A percentile compares a stretch with the other conserved stretches of the same genome.
phyloP scores from a whole-genome alignment of 2,888 invertebrate species.

The Andrena haemorrhoa region DNA sequence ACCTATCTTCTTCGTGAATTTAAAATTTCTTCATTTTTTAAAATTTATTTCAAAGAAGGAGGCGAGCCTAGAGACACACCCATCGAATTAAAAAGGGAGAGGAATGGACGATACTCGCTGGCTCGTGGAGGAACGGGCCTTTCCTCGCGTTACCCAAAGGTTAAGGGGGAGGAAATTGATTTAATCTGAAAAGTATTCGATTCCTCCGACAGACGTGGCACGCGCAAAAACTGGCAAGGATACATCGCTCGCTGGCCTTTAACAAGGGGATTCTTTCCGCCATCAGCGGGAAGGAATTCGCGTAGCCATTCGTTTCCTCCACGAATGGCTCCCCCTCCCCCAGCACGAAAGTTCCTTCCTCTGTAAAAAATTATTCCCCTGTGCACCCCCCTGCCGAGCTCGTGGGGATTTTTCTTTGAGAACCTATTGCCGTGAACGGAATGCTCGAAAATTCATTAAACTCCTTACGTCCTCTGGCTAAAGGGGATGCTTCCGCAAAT shows the following conservation, averaged over 20 bases:
- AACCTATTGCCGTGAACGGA: constrained; percentile 43
- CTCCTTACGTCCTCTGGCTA: constrained; percentile 13
- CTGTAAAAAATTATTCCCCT: constrained; percentile 45
- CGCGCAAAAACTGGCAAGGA: constrained; percentile 16
- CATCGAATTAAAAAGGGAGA: constrained; percentile 3
- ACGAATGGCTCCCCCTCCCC: too few relatives aligned
- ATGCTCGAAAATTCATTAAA: constrained; percentile 64
- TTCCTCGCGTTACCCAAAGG: constrained; percentile 27
- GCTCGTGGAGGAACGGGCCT: not conserved
- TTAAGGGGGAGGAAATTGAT: constrained; percentile 37
- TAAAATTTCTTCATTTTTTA: constrained; percentile 2
- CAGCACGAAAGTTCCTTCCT: not conserved
- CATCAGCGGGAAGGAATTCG: constrained; percentile 47
- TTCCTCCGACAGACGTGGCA: constrained; percentile 35
- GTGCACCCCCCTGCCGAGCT: not conserved
- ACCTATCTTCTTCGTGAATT: too few relatives aligned
- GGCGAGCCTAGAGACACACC: not conserved
- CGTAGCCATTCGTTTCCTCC: constrained; percentile 33
- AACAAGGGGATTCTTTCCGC: constrained; percentile 48
- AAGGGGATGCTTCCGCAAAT: not conserved
- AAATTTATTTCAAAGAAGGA: constrained; percentile 21
- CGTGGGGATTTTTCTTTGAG: constrained; percentile 30
- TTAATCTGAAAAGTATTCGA: constrained; percentile 54
- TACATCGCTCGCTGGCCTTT: constrained; percentile 24
- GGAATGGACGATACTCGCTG: constrained; percentile 32